Conservation (phyloP, 2,797 vertebrate species). For the Hapalemur alaotrensis region DNA sequence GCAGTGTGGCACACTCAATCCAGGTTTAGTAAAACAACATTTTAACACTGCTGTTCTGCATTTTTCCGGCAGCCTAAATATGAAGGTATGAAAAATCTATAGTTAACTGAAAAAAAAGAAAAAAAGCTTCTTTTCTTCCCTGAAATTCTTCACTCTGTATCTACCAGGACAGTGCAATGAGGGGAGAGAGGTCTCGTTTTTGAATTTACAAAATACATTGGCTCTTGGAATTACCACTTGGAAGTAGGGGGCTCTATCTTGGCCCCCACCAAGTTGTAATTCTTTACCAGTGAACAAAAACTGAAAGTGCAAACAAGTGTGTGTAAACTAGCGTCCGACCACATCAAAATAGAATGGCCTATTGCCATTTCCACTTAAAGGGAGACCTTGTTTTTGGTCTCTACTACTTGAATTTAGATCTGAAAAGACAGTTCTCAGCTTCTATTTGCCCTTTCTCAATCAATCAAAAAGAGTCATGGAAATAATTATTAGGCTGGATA, state of each 20-base stretch:
- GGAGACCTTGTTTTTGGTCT: conserved; percentile 37
- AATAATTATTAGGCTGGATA: conserved; percentile 83
- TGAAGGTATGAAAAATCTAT: conserved; percentile 59
- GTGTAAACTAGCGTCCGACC: conserved; percentile 49
- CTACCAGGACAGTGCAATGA: conserved; percentile 66
- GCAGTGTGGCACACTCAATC: conserved; percentile 51
- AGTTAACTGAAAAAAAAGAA: neutral
- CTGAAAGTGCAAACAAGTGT: conserved; percentile 70
- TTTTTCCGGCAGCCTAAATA: conserved; percentile 71
- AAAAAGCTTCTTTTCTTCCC: conserved; percentile 49
- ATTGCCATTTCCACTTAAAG: conserved; percentile 51
- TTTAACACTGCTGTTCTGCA: conserved; percentile 59
- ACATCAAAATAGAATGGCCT: conserved; percentile 57
- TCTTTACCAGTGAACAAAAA: conserved; percentile 64
- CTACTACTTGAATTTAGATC: conserved; percentile 73
- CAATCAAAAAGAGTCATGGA: conserved; percentile 78
- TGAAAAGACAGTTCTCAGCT: conserved; percentile 76
- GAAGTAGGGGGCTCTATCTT: conserved; percentile 51
- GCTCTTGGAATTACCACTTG: conserved; percentile 59
- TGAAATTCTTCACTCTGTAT: conserved; percentile 65
- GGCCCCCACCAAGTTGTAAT: conserved; percentile 64
- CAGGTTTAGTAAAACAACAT: conserved; percentile 67
- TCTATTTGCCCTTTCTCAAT: conserved; percentile 80
- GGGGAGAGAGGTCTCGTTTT: conserved; percentile 62
- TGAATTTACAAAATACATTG: conserved; percentile 69